These are phyloP conservation scores for Phalloptychus januarius DNA, from an alignment of 2,797 vertebrate species.

Conservation along the genomic window DNA sequence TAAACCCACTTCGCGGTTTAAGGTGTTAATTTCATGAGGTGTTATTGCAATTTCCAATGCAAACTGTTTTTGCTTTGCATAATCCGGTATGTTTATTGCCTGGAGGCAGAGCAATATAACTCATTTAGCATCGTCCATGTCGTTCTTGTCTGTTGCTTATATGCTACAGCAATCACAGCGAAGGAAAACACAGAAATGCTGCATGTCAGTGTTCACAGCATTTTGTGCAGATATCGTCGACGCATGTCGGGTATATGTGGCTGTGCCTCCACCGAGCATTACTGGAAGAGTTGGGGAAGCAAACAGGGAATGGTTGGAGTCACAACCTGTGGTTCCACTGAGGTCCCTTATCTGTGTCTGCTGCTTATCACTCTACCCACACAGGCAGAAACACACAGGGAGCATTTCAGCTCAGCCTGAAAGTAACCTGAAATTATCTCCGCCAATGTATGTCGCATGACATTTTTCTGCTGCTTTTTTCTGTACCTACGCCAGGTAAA, in stretches of 20 bases:
- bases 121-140: constrained; percentile 6
- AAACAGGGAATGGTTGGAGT: constrained; percentile 59
- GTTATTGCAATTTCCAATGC: constrained; percentile 7
- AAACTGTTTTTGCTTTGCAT: not conserved
- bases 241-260: constrained; percentile 8
- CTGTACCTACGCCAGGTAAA: constrained; percentile 45
- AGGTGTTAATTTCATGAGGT: not conserved
- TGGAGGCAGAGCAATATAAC: not conserved
- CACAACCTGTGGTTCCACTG: constrained; percentile 61
- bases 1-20: not conserved
- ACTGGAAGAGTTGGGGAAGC: constrained; percentile 56
- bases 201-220: constrained; percentile 2
- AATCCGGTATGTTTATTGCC: not conserved
- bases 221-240: constrained; percentile 37
- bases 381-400: constrained; percentile 65
- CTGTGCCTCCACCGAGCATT: constrained; percentile 22
- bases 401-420: constrained; percentile 53
- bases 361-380: constrained; percentile 75
- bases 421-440: constrained; percentile 61
- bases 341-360: constrained; percentile 73
- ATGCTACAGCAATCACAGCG: not conserved
- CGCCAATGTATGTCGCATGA: constrained; percentile 59
- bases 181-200: constrained; percentile 5
- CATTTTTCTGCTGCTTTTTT: constrained; percentile 40
- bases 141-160: constrained; percentile 7